A percentile compares a stretch with the other conserved stretches of the same genome.
Evolutionary conservation across 2,113 vertebrate genomes (phyloP).

Genomic region (Crotophaga sulcirostris): DNA sequence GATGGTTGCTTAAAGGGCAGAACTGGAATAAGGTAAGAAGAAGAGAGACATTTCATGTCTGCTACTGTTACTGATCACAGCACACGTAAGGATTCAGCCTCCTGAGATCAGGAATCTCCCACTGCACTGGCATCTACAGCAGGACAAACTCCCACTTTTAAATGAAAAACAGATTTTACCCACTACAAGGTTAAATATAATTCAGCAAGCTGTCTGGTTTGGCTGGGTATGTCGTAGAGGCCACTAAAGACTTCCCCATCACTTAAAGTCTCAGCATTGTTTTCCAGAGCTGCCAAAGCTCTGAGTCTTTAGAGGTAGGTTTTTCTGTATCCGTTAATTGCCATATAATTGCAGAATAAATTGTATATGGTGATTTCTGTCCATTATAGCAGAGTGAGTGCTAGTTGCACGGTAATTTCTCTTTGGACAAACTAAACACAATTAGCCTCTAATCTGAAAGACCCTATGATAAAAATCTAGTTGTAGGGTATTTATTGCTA

Average conservation of each 20-base stretch:
- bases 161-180: neutral
- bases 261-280: fast-evolving
- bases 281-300: neutral
- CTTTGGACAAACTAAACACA: slow-evolving; percentile 17
- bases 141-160: neutral
- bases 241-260: neutral
- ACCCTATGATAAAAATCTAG: neutral
- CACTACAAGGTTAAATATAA: neutral
- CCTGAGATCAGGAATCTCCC: neutral
- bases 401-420: neutral
- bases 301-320: neutral
- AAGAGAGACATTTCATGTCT: neutral
- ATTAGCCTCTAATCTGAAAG: slow-evolving; percentile 9
- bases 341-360: neutral
- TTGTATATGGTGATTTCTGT: neutral
- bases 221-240: neutral
- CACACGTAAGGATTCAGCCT: neutral
- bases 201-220: neutral
- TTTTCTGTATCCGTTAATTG: neutral
- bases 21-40: neutral
- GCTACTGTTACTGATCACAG: neutral
- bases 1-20: neutral
- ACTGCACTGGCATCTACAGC: neutral
- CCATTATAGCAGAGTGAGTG: neutral
- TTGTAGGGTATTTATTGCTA: neutral